These are phyloP conservation scores for Carettochelys insculpta DNA, from an alignment of 2,113 vertebrate genomes.

Conservation along the genomic window DNA sequence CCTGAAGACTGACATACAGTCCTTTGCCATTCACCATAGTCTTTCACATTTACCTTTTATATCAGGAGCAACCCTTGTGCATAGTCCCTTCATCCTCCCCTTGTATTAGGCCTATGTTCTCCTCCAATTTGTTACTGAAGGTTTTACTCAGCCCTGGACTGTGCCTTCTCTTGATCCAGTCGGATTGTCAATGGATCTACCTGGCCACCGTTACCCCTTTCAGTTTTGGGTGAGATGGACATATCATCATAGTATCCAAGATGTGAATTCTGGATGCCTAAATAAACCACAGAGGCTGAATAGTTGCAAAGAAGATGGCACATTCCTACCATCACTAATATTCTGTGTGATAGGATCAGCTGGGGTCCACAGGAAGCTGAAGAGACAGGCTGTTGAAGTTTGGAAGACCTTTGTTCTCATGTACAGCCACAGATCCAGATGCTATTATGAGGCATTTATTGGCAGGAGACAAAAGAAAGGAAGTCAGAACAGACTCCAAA, in stretches of 20 bases:
- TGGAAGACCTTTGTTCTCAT: rapidly evolving
- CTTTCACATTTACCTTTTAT: too few relatives aligned
- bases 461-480: background rate
- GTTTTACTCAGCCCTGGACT: too few relatives aligned
- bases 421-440: background rate
- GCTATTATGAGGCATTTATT: background rate
- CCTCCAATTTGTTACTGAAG: too few relatives aligned
- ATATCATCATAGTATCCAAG: background rate
- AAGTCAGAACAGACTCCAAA: background rate
- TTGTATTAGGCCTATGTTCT: too few relatives aligned
- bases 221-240: background rate
- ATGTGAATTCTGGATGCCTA: background rate
- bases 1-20: background rate
- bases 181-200: too few relatives aligned
- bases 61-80: too few relatives aligned
- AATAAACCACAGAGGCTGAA: background rate
- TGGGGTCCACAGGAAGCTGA: background rate
- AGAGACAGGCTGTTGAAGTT: background rate
- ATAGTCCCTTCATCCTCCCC: too few relatives aligned
- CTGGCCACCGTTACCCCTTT: background rate
- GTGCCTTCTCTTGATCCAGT: too few relatives aligned
- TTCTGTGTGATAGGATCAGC: background rate
- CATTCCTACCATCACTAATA: background rate
- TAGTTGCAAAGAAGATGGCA: rapidly evolving
- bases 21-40: too few relatives aligned